Evolutionary conservation across 1,140 invertebrate genomes (phyloP).

Genomic region (Onthophagus taurus): DNA sequence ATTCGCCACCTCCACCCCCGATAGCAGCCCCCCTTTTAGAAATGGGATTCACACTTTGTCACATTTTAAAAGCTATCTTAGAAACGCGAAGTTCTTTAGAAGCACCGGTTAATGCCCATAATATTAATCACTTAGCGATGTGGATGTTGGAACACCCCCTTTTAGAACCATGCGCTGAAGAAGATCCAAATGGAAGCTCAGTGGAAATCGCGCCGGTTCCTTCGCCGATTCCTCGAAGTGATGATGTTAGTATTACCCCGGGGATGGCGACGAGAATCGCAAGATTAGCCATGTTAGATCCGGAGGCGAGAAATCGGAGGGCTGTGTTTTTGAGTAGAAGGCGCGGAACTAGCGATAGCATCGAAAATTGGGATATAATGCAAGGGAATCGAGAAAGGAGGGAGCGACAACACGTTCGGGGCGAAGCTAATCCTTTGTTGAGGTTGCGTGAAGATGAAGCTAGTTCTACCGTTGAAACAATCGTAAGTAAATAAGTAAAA

Average conservation of each 20-base stretch:
- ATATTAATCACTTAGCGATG: conserved; percentile 51
- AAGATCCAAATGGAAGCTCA: conserved; percentile 11
- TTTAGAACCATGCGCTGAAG: conserved; percentile 30
- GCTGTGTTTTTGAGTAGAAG: conserved; percentile 15
- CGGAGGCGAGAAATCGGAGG: conserved; percentile 11
- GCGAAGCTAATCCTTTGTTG: conserved; percentile 38
- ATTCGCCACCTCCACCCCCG: conserved; percentile 39
- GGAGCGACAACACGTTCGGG: conserved; percentile 39
- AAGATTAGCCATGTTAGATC: conserved; percentile 4
- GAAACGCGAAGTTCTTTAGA: conserved; percentile 47
- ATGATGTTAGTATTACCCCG: not conserved
- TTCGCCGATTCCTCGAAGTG: not conserved
- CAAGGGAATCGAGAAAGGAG: conserved; percentile 27
- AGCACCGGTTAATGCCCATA: conserved; percentile 43
- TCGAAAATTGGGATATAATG: conserved; percentile 31
- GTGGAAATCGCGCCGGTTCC: conserved; percentile 1
- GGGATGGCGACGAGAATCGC: not conserved
- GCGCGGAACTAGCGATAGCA: conserved; percentile 23
- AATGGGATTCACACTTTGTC: conserved; percentile 53
- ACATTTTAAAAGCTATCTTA: conserved; percentile 49
- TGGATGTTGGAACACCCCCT: conserved; percentile 59
- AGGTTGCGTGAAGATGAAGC: conserved; percentile 1
- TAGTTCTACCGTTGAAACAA: too few species aligned
- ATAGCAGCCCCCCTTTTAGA: conserved; percentile 49
- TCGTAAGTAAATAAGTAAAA: too few species aligned